Conservation (phyloP, 1,140 invertebrate species). For the Brachionus manjavacas region DNA sequence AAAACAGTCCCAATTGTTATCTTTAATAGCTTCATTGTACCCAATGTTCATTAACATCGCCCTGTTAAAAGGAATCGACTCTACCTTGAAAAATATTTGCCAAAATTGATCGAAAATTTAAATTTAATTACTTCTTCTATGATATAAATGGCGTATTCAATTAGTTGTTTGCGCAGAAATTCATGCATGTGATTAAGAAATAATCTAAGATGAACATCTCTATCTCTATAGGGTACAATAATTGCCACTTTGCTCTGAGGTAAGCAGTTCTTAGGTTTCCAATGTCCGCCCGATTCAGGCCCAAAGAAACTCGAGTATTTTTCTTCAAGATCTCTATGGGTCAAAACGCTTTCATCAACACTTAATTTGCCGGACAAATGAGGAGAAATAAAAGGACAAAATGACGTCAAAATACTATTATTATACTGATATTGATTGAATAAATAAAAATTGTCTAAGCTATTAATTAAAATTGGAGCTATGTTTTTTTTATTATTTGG, state of each 20-base stretch:
- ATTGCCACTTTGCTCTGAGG: constrained; percentile 63
- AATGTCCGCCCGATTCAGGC: constrained; percentile 65
- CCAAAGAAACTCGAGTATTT: neutral
- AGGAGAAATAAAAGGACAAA: neutral
- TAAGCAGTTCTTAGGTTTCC: constrained; percentile 68
- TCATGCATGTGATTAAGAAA: constrained; percentile 52
- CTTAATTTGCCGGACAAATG: neutral
- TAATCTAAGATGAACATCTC: constrained; percentile 56
- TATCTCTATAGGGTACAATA: constrained; percentile 53
- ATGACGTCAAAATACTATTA: neutral
- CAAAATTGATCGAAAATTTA: neutral
- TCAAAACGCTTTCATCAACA: neutral
- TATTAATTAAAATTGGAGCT: neutral
- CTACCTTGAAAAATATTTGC: constrained; percentile 53
- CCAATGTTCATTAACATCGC: constrained; percentile 88
- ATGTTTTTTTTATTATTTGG: neutral
- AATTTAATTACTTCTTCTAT: constrained; percentile 50
- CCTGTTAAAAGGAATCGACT: constrained; percentile 71
- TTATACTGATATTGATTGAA: neutral
- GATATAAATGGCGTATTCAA: constrained; percentile 54
- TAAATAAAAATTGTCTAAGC: neutral
- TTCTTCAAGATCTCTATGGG: neutral
- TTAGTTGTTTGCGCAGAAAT: constrained; percentile 51
- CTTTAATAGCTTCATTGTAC: constrained; percentile 65
- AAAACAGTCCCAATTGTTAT: constrained; percentile 71